Evolutionary conservation across 2,888 invertebrate genomes (phyloP).

Genomic region (Bruchidius siliquastri): DNA sequence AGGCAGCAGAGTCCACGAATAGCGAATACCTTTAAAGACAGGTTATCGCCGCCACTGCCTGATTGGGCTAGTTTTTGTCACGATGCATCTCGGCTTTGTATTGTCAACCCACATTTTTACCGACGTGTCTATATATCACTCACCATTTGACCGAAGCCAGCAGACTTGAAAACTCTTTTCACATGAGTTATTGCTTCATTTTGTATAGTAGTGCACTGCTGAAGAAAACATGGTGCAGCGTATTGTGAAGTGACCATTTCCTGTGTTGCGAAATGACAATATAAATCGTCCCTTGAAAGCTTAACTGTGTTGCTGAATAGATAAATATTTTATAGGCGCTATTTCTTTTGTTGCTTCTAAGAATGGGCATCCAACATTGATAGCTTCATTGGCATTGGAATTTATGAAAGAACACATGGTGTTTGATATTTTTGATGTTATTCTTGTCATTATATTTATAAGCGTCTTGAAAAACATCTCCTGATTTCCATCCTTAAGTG

Average conservation of each 20-base stretch:
- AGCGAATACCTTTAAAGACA: background rate
- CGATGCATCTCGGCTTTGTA: conserved; percentile 30
- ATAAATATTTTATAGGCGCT: background rate
- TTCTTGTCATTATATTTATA: too few relatives aligned
- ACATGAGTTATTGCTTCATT: conserved; percentile 17
- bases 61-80: conserved; percentile 42
- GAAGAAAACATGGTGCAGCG: background rate
- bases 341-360: background rate
- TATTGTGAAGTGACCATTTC: conserved; percentile 17
- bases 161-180: conserved; percentile 8
- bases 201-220: background rate
- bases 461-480: too few relatives aligned
- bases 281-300: background rate
- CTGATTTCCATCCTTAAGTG: too few relatives aligned
- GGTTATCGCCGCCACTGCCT: conserved; percentile 2
- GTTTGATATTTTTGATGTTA: too few relatives aligned
- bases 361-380: background rate
- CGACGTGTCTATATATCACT: conserved; percentile 35
- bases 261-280: conserved; percentile 8
- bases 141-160: conserved; percentile 4
- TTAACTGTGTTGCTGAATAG: background rate
- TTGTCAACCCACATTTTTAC: conserved; percentile 36
- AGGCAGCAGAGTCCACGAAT: background rate
- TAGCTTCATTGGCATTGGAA: background rate
- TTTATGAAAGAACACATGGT: too few relatives aligned